Conservation (phyloP, 2,797 vertebrate genomes). For the Parauchenoglanis punctatus region DNA sequence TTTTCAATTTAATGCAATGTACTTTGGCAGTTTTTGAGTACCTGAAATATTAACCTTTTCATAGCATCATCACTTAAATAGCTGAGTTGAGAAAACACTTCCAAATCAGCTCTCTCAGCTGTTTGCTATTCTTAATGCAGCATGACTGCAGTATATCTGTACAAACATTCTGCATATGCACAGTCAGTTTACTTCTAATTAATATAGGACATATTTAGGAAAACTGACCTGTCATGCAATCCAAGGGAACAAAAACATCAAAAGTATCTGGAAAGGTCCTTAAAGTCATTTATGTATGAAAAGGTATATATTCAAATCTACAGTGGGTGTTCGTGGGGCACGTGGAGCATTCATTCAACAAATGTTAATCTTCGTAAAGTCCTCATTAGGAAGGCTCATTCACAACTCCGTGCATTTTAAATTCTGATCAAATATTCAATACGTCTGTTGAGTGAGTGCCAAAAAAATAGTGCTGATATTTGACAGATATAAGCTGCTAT, state of each 20-base stretch:
- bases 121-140: not conserved
- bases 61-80: not conserved
- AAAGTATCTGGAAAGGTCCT: not conserved
- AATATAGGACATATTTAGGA: not conserved
- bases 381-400: not conserved
- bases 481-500: not conserved
- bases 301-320: not conserved
- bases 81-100: not conserved
- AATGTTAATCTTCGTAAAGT: not conserved
- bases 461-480: not conserved
- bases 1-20: conserved; percentile 4
- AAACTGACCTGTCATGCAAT: not conserved
- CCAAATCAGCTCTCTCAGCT: not conserved
- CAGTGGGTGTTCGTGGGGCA: not conserved
- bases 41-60: not conserved
- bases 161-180: not conserved
- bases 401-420: not conserved
- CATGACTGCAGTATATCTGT: not conserved
- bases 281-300: not conserved
- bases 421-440: not conserved
- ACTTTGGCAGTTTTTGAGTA: not conserved
- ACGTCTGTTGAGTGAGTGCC: not conserved
- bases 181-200: not conserved
- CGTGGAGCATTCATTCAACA: not conserved
- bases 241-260: not conserved